phyloP scores from a whole-genome alignment of 2,888 invertebrate species.

The Eupithecia pulchellata region DNA sequence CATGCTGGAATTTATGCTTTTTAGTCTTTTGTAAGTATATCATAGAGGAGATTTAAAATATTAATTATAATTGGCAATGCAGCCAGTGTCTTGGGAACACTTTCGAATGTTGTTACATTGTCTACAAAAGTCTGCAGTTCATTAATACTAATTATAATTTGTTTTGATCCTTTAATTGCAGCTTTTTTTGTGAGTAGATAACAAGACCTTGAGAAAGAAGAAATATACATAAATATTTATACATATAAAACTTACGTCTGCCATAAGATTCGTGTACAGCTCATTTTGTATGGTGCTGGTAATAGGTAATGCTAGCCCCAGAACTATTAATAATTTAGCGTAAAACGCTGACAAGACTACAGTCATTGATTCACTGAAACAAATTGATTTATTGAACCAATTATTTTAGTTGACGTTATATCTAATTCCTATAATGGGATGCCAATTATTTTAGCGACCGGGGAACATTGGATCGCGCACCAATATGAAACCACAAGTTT shows the following conservation, averaged over 20 bases:
- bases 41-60: neutral
- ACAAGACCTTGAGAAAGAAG: no score
- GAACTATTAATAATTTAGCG: constrained; percentile 87
- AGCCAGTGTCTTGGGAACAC: no score
- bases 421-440: constrained; percentile 34
- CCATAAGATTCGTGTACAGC: constrained; percentile 73
- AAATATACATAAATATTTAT: constrained; percentile 40
- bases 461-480: neutral
- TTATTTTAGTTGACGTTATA: constrained; percentile 40
- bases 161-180: no score
- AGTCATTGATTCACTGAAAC: constrained; percentile 86
- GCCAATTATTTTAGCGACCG: neutral
- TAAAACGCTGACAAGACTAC: constrained; percentile 87
- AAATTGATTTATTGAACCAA: constrained; percentile 42
- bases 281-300: constrained; percentile 87
- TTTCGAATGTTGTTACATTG: no score
- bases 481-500: neutral
- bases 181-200: no score
- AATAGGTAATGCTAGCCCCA: constrained; percentile 87
- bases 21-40: neutral
- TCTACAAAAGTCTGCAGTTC: no score
- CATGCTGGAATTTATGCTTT: neutral
- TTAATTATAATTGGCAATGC: no score
- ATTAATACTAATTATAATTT: no score
- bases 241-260: constrained; percentile 67